phyloP scores from a whole-genome alignment of 2,113 vertebrate species.

The Pedionomus torquatus region DNA sequence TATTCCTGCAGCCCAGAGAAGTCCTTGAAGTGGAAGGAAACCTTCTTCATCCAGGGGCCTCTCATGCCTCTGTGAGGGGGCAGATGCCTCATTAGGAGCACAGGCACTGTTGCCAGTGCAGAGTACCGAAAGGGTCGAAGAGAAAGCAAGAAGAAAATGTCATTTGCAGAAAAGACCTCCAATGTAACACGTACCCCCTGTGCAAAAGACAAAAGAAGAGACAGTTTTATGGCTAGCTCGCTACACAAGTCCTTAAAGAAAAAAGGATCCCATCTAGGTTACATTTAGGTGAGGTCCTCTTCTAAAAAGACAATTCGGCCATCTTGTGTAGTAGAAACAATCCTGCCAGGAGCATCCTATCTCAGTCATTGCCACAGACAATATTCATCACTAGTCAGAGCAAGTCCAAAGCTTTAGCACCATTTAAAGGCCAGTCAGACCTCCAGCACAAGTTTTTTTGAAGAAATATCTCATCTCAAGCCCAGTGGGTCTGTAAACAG shows the following conservation, averaged over 20 bases:
- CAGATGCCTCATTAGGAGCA: background rate
- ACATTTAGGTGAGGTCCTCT: background rate
- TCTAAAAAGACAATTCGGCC: background rate
- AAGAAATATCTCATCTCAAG: background rate
- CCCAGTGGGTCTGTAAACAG: background rate
- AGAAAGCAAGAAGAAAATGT: background rate
- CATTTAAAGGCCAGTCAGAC: background rate
- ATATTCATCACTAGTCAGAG: background rate
- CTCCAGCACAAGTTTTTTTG: accelerated
- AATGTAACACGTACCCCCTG: accelerated
- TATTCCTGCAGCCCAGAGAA: background rate
- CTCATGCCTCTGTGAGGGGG: accelerated
- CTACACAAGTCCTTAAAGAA: background rate
- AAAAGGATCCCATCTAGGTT: background rate
- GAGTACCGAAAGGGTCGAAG: background rate
- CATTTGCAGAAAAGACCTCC: background rate
- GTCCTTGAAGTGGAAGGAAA: background rate
- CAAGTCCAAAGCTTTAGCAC: background rate
- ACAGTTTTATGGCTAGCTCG: background rate
- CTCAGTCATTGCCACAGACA: background rate
- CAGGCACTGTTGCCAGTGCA: background rate
- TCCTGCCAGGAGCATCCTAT: background rate
- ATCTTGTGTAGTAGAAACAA: background rate
- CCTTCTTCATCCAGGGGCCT: background rate
- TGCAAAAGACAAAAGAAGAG: background rate